These are phyloP conservation scores for Mythimna albipuncta DNA, from an alignment of 2,888 invertebrate genomes.

Conservation along the genomic window DNA sequence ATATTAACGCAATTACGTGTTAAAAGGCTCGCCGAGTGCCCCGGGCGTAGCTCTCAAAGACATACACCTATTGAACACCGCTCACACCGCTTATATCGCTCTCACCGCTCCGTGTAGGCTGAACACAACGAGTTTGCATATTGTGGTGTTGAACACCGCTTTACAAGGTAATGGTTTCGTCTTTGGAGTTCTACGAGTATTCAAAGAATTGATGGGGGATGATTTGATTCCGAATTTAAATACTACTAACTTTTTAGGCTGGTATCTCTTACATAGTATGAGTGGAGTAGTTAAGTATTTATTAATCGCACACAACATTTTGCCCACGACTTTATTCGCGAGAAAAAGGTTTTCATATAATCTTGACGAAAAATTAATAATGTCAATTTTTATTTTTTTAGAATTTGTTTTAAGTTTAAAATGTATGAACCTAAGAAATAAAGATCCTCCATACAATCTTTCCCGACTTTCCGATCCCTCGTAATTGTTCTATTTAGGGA, in stretches of 20 bases:
- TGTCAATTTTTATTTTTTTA: no score
- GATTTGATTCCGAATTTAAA: not conserved
- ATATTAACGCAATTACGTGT: slow-evolving; percentile 88
- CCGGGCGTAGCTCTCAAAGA: slow-evolving; percentile 79
- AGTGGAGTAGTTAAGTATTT: no score
- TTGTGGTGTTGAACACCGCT: slow-evolving; percentile 44
- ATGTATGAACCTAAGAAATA: no score
- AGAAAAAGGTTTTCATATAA: no score
- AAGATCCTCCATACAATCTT: no score
- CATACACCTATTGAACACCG: slow-evolving; percentile 69
- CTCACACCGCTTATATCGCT: slow-evolving; percentile 32
- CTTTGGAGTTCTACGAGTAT: slow-evolving; percentile 19
- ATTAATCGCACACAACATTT: no score
- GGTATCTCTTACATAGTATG: not conserved
- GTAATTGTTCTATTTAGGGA: no score
- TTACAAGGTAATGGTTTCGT: slow-evolving; percentile 26
- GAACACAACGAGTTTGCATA: slow-evolving; percentile 62
- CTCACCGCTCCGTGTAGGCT: slow-evolving; percentile 52
- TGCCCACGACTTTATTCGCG: no score
- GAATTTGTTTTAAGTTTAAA: no score
- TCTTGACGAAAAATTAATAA: no score
- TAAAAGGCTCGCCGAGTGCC: slow-evolving; percentile 85
- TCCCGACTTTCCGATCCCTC: no score
- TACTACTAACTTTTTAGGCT: not conserved
- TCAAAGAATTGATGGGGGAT: slow-evolving; percentile 7